A percentile compares a stretch with the other conserved stretches of the same genome.
Evolutionary conservation across 2,888 invertebrate species (phyloP).

Genomic region (Pecten maximus): DNA sequence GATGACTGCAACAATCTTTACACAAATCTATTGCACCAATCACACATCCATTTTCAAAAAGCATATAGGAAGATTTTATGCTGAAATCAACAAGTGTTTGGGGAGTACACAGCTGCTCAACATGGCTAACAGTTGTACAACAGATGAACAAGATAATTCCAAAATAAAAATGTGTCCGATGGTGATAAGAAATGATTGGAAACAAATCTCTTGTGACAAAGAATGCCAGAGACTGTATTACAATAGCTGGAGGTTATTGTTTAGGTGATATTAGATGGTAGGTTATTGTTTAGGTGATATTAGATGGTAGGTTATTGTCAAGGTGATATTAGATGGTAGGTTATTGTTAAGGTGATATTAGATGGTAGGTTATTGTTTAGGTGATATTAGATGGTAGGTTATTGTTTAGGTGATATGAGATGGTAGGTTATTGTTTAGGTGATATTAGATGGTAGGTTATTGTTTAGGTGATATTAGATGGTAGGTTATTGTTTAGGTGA

Average conservation of each 20-base stretch:
- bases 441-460: too few relatives aligned
- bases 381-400: too few relatives aligned
- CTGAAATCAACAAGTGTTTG: neutral
- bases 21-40: neutral
- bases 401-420: too few relatives aligned
- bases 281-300: too few relatives aligned
- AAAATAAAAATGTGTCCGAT: neutral
- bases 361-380: too few relatives aligned
- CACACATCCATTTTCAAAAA: neutral
- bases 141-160: neutral
- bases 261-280: neutral
- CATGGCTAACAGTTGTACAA: neutral
- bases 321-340: too few relatives aligned
- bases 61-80: neutral
- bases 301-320: too few relatives aligned
- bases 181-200: neutral
- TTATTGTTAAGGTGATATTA: too few relatives aligned
- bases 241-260: neutral
- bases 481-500: too few relatives aligned
- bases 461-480: too few relatives aligned
- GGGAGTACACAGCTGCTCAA: neutral
- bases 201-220: neutral
- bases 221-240: neutral
- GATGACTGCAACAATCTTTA: too few relatives aligned
- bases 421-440: too few relatives aligned